Percentiles rank a stretch among this genome's conserved stretches.
These are phyloP conservation scores for Vireo altiloquus DNA, from an alignment of 2,113 vertebrate species.

Conservation along the genomic window DNA sequence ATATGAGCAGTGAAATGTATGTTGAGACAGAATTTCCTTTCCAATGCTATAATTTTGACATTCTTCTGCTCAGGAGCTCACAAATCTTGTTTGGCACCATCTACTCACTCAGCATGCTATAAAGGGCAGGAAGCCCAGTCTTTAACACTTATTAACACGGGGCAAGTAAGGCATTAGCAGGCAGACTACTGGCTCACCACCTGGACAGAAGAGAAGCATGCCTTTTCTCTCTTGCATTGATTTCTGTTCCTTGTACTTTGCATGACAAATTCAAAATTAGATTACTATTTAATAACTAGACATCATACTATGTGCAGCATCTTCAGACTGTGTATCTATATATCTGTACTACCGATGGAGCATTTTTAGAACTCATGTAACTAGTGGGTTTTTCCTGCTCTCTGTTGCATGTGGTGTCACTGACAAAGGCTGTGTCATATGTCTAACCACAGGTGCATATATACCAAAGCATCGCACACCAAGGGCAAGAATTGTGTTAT, in stretches of 20 bases:
- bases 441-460: neutral
- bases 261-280: neutral
- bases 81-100: neutral
- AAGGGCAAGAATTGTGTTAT: neutral
- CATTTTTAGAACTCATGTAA: neutral
- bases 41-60: neutral
- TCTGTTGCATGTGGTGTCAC: neutral
- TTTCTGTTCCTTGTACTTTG: neutral
- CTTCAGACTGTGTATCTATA: neutral
- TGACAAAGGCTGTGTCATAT: neutral
- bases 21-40: neutral
- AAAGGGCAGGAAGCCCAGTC: conserved; percentile 5
- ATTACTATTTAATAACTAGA: neutral
- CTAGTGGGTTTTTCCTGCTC: neutral
- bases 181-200: neutral
- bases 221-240: neutral
- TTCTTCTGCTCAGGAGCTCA: neutral
- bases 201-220: neutral
- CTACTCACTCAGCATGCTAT: neutral
- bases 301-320: neutral
- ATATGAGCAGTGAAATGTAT: neutral
- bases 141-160: neutral
- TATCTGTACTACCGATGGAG: neutral
- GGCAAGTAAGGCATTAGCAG: neutral
- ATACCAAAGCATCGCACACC: accelerated